phyloP scores from a whole-genome alignment of 2,888 invertebrate genomes.

The Drosophila setosimentum region DNA sequence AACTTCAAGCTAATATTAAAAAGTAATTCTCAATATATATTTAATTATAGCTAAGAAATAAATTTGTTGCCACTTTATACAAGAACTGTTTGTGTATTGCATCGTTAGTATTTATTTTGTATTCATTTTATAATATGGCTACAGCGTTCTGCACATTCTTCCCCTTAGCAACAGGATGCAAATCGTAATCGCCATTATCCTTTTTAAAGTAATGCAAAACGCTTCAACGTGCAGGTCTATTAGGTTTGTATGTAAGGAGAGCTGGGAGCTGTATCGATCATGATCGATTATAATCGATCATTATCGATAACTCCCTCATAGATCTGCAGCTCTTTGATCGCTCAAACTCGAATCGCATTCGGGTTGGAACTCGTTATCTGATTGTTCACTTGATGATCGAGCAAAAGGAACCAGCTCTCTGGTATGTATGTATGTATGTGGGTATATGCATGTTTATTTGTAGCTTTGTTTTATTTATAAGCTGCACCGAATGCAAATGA shows the following conservation, averaged over 20 bases:
- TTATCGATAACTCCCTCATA: not conserved
- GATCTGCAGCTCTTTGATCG: not conserved
- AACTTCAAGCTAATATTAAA: constrained; percentile 76
- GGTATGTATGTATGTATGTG: constrained; percentile 28
- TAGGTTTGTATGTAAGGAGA: constrained; percentile 27
- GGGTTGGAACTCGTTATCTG: not conserved
- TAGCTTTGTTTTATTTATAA: constrained; percentile 30
- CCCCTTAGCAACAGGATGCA: constrained; percentile 33
- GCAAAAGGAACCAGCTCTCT: not conserved
- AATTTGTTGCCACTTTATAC: constrained; percentile 70
- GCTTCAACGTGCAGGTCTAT: constrained; percentile 52
- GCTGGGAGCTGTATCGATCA: not conserved
- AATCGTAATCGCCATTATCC: constrained; percentile 9
- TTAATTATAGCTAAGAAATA: constrained; percentile 74
- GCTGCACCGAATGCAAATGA: constrained; percentile 49
- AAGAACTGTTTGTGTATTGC: constrained; percentile 62
- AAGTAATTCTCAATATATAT: constrained; percentile 73
- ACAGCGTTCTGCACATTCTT: constrained; percentile 19
- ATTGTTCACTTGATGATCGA: too few species aligned
- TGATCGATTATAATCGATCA: not conserved
- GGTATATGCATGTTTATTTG: constrained; percentile 40
- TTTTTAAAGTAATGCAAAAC: constrained; percentile 24
- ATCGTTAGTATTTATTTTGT: constrained; percentile 25
- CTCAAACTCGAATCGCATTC: not conserved
- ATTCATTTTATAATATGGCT: constrained; percentile 27